phyloP scores from a whole-genome alignment of 2,797 vertebrate species.

The Tenualosa thibaudeaui region DNA sequence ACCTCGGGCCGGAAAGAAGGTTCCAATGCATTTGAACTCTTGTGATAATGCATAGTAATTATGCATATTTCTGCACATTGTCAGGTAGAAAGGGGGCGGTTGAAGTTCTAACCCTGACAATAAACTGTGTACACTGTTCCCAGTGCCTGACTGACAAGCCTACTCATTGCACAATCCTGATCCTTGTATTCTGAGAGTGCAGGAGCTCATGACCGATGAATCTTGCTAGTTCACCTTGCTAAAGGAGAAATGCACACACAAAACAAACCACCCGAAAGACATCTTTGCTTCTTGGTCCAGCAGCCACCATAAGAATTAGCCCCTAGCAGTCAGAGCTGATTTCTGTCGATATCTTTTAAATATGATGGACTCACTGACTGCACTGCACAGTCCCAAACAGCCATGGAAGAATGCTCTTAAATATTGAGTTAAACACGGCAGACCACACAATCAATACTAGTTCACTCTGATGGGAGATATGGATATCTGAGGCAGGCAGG shows the following conservation, averaged over 20 bases:
- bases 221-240: too few species aligned
- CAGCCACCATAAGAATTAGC: not conserved
- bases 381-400: not conserved
- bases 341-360: constrained; percentile 47
- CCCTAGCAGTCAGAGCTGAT: constrained; percentile 37
- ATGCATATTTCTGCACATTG: too few species aligned
- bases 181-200: too few species aligned
- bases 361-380: constrained; percentile 41
- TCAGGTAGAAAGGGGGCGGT: too few species aligned
- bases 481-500: constrained; percentile 25
- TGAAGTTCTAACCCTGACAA: too few species aligned
- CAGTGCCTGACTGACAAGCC: too few species aligned
- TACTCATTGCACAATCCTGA: too few species aligned
- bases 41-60: too few species aligned
- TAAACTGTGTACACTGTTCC: too few species aligned
- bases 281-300: not conserved
- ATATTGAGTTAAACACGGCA: constrained; percentile 46
- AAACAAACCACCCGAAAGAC: not conserved
- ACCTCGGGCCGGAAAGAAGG: not conserved
- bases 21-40: not conserved
- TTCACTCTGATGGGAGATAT: constrained; percentile 34
- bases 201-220: too few species aligned
- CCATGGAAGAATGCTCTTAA: constrained; percentile 32
- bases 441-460: constrained; percentile 44
- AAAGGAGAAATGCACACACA: too few species aligned